These are phyloP conservation scores for Drosophila santomea DNA, from an alignment of 1,140 invertebrate genomes.

Conservation along the genomic window DNA sequence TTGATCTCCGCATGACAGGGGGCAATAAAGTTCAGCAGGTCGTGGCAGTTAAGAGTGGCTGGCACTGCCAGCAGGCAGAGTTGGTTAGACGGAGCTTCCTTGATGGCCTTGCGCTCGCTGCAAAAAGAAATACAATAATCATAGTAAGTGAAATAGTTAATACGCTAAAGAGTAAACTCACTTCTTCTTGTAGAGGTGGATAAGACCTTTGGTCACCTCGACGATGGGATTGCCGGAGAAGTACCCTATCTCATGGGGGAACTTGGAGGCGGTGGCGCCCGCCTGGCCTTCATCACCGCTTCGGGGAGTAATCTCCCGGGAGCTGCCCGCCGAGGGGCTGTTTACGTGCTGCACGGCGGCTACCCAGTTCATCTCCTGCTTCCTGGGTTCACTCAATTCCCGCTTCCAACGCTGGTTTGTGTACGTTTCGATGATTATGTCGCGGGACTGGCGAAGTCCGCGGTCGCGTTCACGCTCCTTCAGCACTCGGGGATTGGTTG, in stretches of 20 bases:
- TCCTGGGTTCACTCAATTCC: constrained; percentile 38
- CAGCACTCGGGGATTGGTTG: constrained; percentile 75
- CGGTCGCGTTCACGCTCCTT: constrained; percentile 85
- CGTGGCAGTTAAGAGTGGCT: constrained; percentile 95
- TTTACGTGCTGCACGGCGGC: constrained; percentile 68
- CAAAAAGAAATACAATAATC: constrained; percentile 17
- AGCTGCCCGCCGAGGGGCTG: constrained; percentile 78
- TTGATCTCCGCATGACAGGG: constrained; percentile 96
- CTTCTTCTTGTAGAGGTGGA: constrained; percentile 99
- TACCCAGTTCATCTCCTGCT: constrained; percentile 77
- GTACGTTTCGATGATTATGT: constrained; percentile 89
- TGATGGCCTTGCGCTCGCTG: constrained; percentile 88
- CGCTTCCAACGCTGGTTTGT: constrained; percentile 85
- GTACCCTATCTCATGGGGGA: constrained; percentile 91
- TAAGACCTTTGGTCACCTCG: constrained; percentile 97
- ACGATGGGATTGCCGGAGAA: constrained; percentile 97
- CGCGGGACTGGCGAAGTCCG: constrained; percentile 86
- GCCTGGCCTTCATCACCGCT: constrained; percentile 70
- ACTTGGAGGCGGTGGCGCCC: constrained; percentile 62
- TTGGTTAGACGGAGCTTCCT: constrained; percentile 91
- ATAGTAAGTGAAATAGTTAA: too few relatives aligned
- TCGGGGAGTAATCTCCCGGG: constrained; percentile 84
- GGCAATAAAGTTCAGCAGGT: constrained; percentile 97
- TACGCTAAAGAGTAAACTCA: constrained; percentile 81
- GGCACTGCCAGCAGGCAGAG: constrained; percentile 97